A percentile compares a stretch with the other conserved stretches of the same genome.
Conservation (phyloP, 2,113 vertebrate species). For the Antechinus flavipes region DNA sequence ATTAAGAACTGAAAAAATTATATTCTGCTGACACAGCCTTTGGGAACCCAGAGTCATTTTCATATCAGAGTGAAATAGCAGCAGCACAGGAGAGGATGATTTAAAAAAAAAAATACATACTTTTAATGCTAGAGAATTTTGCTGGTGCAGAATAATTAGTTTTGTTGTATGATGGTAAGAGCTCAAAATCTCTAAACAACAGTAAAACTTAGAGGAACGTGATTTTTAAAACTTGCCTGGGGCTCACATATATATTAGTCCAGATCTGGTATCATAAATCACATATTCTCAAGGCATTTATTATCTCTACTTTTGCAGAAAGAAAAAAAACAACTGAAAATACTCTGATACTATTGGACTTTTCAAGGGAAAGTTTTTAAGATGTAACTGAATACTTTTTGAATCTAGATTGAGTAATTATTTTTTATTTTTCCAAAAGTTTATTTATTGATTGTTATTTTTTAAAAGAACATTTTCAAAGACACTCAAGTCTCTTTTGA, state of each 20-base stretch:
- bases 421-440: not conserved
- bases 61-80: not conserved
- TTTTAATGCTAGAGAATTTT: not conserved
- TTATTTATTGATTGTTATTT: not conserved
- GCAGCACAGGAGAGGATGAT: not conserved
- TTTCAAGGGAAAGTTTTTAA: not conserved
- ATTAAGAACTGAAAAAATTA: not conserved
- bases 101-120: not conserved
- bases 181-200: not conserved
- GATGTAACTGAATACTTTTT: not conserved
- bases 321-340: not conserved
- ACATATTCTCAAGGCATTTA: not conserved
- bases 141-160: not conserved
- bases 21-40: not conserved
- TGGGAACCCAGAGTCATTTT: not conserved
- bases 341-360: not conserved
- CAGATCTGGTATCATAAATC: not conserved
- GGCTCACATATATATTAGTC: not conserved
- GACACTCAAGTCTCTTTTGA: not conserved
- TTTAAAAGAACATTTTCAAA: not conserved
- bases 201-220: not conserved
- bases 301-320: not conserved
- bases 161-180: not conserved
- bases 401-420: not conserved
- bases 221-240: not conserved